A percentile compares a stretch with the other conserved stretches of the same genome.
phyloP scores from a whole-genome alignment of 2,113 vertebrate species.

The Notarius lentiginosus region DNA sequence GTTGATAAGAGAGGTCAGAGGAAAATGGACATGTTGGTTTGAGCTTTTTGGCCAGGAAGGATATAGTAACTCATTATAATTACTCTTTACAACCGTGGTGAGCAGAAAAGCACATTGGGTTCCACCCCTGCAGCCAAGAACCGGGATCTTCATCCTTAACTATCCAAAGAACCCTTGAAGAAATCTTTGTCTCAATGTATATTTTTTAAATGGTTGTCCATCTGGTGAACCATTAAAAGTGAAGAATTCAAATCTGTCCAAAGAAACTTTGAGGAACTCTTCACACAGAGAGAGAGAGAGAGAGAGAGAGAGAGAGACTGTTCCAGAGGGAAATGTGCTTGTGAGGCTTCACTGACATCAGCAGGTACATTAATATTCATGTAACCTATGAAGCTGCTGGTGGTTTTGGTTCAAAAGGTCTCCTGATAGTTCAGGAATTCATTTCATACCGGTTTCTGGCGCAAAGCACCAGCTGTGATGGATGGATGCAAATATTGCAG shows the following conservation, averaged over 20 bases:
- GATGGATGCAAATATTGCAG: conserved; percentile 30
- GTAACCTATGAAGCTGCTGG: conserved; percentile 21
- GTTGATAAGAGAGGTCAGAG: too few species aligned
- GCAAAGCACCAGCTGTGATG: conserved; percentile 16
- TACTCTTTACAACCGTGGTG: too few species aligned
- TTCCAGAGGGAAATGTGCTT: not conserved
- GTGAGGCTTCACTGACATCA: conserved; percentile 20
- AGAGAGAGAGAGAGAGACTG: not conserved
- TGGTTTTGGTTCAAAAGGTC: conserved; percentile 30
- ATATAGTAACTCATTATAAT: too few species aligned
- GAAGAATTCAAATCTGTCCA: not conserved
- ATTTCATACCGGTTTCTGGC: not conserved
- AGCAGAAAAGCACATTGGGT: too few species aligned
- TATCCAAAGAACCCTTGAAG: not conserved
- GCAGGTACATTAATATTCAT: conserved; percentile 43
- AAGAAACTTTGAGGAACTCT: not conserved
- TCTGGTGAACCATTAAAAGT: not conserved
- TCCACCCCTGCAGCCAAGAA: too few species aligned
- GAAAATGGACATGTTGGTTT: too few species aligned
- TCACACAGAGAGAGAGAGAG: not conserved
- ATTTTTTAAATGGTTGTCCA: not conserved
- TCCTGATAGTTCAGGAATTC: conserved; percentile 26
- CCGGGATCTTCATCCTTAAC: not conserved
- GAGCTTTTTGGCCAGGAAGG: too few species aligned
- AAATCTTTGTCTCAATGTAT: not conserved